Evolutionary conservation across 1,140 invertebrate genomes (phyloP).

Genomic region (Belonocnema kinseyi): DNA sequence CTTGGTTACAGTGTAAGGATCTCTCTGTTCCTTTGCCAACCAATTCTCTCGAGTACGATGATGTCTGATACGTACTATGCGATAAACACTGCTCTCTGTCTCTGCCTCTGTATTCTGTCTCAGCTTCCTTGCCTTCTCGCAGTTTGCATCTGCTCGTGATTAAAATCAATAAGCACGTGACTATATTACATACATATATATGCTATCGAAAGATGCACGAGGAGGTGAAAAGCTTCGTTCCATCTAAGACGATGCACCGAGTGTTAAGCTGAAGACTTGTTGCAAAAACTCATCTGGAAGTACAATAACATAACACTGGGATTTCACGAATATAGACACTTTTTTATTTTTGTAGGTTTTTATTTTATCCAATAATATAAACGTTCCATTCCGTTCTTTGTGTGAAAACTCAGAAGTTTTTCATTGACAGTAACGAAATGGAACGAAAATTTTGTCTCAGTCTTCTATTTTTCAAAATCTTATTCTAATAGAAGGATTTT

Average conservation of each 20-base stretch:
- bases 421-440: too few species aligned
- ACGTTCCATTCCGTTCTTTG: too few species aligned
- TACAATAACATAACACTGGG: not conserved
- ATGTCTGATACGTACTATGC: slow-evolving; percentile 43
- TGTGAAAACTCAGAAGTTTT: too few species aligned
- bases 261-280: not conserved
- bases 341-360: too few species aligned
- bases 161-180: not conserved
- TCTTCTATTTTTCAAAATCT: too few species aligned
- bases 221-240: not conserved
- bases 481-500: too few species aligned
- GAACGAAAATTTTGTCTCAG: too few species aligned
- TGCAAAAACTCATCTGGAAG: not conserved
- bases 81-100: slow-evolving; percentile 5
- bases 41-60: slow-evolving; percentile 42
- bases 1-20: slow-evolving; percentile 86
- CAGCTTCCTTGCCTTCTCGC: slow-evolving; percentile 18
- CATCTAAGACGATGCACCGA: not conserved
- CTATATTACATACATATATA: not conserved
- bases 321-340: not conserved
- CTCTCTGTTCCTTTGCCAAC: slow-evolving; percentile 70
- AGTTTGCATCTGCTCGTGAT: slow-evolving; percentile 20
- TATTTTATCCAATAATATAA: too few species aligned
- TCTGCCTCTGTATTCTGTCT: slow-evolving; percentile 39
- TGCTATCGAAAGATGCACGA: slow-evolving; percentile 2